phyloP scores from a whole-genome alignment of 2,888 invertebrate species.

The Troides oblongomaculatus region DNA sequence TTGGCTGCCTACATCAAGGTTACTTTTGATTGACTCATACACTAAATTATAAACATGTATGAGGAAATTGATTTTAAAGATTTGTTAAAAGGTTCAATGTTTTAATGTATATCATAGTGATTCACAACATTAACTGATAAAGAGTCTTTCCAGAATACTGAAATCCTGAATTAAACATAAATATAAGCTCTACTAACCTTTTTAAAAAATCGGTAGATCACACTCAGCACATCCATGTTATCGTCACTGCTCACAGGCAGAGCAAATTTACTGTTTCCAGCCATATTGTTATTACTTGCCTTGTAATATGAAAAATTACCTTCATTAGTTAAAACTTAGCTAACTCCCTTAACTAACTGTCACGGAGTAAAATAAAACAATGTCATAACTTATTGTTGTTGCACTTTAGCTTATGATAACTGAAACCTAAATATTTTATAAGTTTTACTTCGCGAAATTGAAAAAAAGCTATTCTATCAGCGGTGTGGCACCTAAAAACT shows the following conservation, averaged over 20 bases:
- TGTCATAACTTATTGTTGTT: too few relatives aligned
- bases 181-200: constrained; percentile 64
- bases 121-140: neutral
- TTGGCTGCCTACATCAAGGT: constrained; percentile 47
- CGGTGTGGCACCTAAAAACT: neutral
- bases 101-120: neutral
- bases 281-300: constrained; percentile 67
- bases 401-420: neutral
- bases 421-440: neutral
- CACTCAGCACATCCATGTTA: constrained; percentile 76
- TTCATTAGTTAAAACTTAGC: neutral
- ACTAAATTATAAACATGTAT: neutral
- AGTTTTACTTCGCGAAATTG: neutral
- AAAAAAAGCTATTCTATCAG: neutral
- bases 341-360: neutral
- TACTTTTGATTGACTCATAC: constrained; percentile 48
- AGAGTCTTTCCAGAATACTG: neutral
- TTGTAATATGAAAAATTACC: constrained; percentile 37
- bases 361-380: neutral
- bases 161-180: neutral
- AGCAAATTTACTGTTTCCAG: constrained; percentile 63
- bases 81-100: neutral
- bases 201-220: constrained; percentile 82
- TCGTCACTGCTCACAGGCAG: constrained; percentile 69
- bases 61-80: neutral